phyloP scores from a whole-genome alignment of 2,797 vertebrate species.

The Gouania willdenowi region DNA sequence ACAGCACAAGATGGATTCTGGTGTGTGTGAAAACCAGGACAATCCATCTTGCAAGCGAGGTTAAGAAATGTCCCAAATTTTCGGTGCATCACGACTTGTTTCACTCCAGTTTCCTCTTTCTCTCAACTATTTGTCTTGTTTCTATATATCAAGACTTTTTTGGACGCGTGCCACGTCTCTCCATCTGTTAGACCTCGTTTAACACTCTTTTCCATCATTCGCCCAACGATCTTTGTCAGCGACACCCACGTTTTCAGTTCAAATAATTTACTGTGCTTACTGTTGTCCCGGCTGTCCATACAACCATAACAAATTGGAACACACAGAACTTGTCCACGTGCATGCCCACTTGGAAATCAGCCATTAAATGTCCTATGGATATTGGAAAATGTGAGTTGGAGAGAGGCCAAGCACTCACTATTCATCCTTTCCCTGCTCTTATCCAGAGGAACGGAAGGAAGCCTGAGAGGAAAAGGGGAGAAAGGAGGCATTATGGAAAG shows the following conservation, averaged over 20 bases:
- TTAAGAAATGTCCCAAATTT: no score
- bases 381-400: conserved; percentile 37
- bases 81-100: no score
- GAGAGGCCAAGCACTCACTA: conserved; percentile 24
- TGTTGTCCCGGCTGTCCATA: conserved; percentile 30
- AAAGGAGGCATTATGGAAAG: not conserved
- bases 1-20: no score
- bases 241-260: conserved; percentile 40
- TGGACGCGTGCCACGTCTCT: conserved; percentile 33
- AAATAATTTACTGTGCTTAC: conserved; percentile 64
- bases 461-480: not conserved
- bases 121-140: no score
- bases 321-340: not conserved
- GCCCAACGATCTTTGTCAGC: conserved; percentile 6
- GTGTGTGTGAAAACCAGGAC: no score
- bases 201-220: conserved; percentile 17
- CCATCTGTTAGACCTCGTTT: conserved; percentile 47
- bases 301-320: conserved; percentile 13
- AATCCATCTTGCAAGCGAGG: no score
- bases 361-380: conserved; percentile 32
- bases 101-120: no score
- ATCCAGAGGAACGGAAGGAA: conserved; percentile 7
- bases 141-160: not conserved
- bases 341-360: not conserved
- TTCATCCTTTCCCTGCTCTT: conserved; percentile 11